These are phyloP conservation scores for Stylophora pistillata DNA, from an alignment of 64 coral and sea anemone species.

Conservation along the genomic window DNA sequence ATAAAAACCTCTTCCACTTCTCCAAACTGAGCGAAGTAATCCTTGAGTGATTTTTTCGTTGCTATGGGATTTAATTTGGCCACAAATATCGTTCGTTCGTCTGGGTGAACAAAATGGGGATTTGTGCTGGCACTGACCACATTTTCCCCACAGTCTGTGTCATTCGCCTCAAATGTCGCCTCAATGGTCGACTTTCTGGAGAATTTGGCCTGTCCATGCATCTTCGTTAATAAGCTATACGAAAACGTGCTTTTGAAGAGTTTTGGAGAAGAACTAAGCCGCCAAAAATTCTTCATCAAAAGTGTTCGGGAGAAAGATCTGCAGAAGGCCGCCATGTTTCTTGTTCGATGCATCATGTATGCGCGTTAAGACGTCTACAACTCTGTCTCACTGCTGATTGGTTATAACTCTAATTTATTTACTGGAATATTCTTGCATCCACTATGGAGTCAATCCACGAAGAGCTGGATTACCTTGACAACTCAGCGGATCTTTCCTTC, in stretches of 20 bases:
- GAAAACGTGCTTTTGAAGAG: not conserved
- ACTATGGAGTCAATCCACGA: slow-evolving; percentile 79
- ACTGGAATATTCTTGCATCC: slow-evolving; percentile 48
- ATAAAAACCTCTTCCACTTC: slow-evolving; percentile 30
- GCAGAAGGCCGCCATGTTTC: not conserved
- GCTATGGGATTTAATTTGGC: slow-evolving; percentile 38
- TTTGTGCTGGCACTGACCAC: not conserved
- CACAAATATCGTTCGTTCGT: slow-evolving; percentile 49
- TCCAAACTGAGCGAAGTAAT: slow-evolving; percentile 55
- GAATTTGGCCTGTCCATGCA: not conserved
- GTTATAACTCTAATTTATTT: not conserved
- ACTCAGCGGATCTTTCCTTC: slow-evolving; percentile 35
- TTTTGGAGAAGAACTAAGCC: not conserved
- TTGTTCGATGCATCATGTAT: not conserved
- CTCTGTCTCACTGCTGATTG: not conserved
- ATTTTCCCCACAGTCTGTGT: not conserved
- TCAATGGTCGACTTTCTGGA: not conserved
- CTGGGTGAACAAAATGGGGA: not conserved
- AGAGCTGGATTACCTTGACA: slow-evolving; percentile 55
- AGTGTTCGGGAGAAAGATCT: not conserved
- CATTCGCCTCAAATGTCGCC: not conserved
- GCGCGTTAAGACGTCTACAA: not conserved
- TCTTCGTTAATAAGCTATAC: not conserved
- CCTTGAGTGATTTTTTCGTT: slow-evolving; percentile 25
- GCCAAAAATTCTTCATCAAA: not conserved